A percentile compares a stretch with the other conserved stretches of the same genome.
Conservation (phyloP, 2,113 vertebrate genomes). For the Osmerus mordax region DNA sequence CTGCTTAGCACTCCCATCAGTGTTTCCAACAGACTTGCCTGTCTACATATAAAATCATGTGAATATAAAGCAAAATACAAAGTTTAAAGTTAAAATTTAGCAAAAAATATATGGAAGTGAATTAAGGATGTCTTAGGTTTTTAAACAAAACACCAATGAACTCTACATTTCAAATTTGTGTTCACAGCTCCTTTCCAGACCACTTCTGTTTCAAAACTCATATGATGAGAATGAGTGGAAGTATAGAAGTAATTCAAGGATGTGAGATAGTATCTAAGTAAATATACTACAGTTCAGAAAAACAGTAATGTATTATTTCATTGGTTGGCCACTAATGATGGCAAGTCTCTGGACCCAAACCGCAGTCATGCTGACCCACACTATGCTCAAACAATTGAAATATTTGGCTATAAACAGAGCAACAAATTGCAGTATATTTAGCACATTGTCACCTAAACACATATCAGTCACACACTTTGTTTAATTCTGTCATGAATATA, state of each 20-base stretch:
- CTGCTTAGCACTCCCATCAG: neutral
- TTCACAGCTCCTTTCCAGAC: slow-evolving; percentile 45
- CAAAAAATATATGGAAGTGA: neutral
- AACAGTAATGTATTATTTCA: slow-evolving; percentile 57
- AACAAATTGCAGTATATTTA: slow-evolving; percentile 4
- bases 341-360: slow-evolving; percentile 34
- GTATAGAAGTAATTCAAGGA: slow-evolving; percentile 50
- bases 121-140: neutral
- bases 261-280: slow-evolving; percentile 46
- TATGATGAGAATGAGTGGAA: slow-evolving; percentile 45
- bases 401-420: slow-evolving; percentile 22
- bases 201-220: slow-evolving; percentile 46
- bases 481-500: no score
- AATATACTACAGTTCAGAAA: slow-evolving; percentile 38
- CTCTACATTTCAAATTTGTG: slow-evolving; percentile 36
- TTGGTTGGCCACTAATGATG: slow-evolving; percentile 39
- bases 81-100: no score
- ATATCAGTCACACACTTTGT: no score
- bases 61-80: neutral
- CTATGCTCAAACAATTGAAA: slow-evolving; percentile 22
- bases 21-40: neutral
- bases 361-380: slow-evolving; percentile 36
- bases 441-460: no score
- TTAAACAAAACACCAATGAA: slow-evolving; percentile 27
- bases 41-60: neutral